phyloP scores from a whole-genome alignment of 2,888 invertebrate species.

The Morinoia aosen region DNA sequence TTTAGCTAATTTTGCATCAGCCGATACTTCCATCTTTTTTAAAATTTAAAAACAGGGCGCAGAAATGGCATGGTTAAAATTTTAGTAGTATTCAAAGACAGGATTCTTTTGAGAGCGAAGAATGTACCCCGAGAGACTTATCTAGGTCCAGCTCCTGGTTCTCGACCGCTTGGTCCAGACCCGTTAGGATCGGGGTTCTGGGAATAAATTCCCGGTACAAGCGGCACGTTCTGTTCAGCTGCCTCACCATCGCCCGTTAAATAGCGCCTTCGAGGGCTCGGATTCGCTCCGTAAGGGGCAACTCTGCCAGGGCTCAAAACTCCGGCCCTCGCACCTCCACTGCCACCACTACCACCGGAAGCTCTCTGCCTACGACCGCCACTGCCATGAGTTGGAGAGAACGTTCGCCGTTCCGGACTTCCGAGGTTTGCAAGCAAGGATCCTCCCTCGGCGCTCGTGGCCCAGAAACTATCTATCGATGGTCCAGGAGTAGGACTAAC shows the following conservation, averaged over 20 bases:
- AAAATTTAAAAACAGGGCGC: background rate
- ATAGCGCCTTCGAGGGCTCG: background rate
- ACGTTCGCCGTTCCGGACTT: background rate
- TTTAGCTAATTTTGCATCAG: background rate
- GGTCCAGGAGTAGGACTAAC: background rate
- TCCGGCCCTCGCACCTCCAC: background rate
- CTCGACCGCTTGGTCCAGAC: background rate
- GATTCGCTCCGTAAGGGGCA: background rate
- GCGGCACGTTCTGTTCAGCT: background rate
- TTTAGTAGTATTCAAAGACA: background rate
- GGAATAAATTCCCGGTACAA: background rate
- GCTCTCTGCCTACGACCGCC: background rate
- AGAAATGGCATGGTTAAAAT: background rate
- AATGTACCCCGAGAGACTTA: background rate
- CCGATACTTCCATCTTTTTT: background rate
- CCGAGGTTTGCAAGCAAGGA: background rate
- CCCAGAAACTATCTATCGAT: background rate
- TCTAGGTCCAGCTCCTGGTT: background rate
- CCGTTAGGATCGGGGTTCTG: background rate
- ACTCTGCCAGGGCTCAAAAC: background rate
- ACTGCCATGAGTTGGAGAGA: background rate
- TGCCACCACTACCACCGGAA: background rate
- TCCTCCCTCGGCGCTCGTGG: background rate
- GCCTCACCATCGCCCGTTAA: background rate
- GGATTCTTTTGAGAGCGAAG: background rate